Evolutionary conservation across 2,113 vertebrate species (phyloP), one percentile per base, ranked within the genome.

Genomic region (Scartelaos histophorus): DNA sequence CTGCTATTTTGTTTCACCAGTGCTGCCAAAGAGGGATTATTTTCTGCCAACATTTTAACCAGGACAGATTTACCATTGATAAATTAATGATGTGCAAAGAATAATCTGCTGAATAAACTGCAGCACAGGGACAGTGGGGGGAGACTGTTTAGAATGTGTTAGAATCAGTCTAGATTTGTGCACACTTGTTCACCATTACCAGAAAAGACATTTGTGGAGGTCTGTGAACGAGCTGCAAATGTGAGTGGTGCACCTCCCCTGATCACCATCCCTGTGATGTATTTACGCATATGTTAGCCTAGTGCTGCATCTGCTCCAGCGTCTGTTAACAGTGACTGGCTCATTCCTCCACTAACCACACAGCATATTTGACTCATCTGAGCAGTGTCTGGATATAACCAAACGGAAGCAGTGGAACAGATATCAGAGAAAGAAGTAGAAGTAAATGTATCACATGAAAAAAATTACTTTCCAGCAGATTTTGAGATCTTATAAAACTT

Each of bases 251-350:
- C 75, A 68, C 57, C 51, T 67, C 70, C 54, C 49, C 70, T 77
- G 64, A 45, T 56, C 11, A 58, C 56, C 56, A 3, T 54, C 64
- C 69, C 35, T 29, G 58, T 66, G 53, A 73, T 25, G 58, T 46
- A 67, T 80, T 69, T 61, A 62, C 61, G 3, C 13, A 57, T 76
- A 29, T 10, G 67, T 74, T 6, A 25, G 75, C 69, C 45, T 38
- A 43, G 75, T 38, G 51, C 11, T 74, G 81, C 87, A 90, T 85
- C 87, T 89, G 87, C 76, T 87, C 57, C 1, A 53, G 76, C 87
- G 86, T 85, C 90, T 90, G 87, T 76, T 67, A 82, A 46, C 66
- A 56, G 51, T 62, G 7, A 47, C 73, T 76, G 67, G 72, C 76
- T 77, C 66, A 73, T 67, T 2, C 66, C 54, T 24, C 35, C 1